Conservation (phyloP, 2,797 vertebrate genomes). For the Loriculus beryllinus region DNA sequence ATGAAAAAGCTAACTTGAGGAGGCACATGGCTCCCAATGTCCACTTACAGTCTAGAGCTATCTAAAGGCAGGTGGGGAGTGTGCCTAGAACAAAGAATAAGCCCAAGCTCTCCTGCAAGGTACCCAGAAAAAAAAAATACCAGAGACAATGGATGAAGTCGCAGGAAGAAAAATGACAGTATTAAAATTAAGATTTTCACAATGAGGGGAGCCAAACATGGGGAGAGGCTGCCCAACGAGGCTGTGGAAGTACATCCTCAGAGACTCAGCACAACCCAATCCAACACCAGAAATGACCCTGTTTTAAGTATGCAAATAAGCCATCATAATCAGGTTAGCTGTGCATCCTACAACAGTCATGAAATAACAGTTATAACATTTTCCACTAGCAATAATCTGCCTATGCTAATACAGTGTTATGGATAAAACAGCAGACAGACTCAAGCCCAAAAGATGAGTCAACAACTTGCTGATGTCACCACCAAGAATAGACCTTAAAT, state of each 20-base stretch:
- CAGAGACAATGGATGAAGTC: background rate
- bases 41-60: background rate
- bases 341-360: background rate
- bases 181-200: background rate
- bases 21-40: rapidly evolving
- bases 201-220: background rate
- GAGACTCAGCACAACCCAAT: background rate
- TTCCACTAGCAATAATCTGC: background rate
- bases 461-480: background rate
- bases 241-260: background rate
- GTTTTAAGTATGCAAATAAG: background rate
- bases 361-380: background rate
- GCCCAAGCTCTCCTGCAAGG: background rate
- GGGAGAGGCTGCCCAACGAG: background rate
- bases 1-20: background rate
- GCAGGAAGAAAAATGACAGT: background rate
- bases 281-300: background rate
- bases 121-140: background rate
- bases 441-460: background rate
- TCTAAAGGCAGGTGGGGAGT: rapidly evolving
- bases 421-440: background rate
- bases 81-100: background rate
- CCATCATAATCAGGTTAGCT: background rate
- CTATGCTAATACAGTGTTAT: background rate
- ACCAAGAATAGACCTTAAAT: background rate